Evolutionary conservation across 1,140 invertebrate species (phyloP).

Genomic region (Pararge aegeria): DNA sequence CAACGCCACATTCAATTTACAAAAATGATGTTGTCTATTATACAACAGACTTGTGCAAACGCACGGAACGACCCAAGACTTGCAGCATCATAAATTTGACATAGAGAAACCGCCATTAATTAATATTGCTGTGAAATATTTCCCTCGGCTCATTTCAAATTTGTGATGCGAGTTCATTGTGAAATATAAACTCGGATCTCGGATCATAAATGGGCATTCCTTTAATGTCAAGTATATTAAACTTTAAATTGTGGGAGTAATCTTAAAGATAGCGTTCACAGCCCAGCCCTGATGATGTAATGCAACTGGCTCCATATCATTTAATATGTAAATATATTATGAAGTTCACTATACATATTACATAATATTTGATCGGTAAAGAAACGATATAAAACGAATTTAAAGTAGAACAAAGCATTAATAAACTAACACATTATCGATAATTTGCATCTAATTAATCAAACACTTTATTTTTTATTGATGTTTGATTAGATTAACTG

Average conservation of each 20-base stretch:
- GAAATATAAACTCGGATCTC: constrained; percentile 16
- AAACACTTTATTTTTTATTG: not conserved
- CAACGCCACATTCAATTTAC: not conserved
- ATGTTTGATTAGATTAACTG: not conserved
- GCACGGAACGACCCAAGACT: constrained; percentile 8
- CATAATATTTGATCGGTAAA: not conserved
- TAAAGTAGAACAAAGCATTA: not conserved
- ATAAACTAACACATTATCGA: not conserved
- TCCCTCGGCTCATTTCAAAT: constrained; percentile 5
- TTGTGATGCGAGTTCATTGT: constrained; percentile 9
- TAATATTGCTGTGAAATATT: constrained; percentile 8
- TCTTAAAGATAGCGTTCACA: constrained; percentile 26
- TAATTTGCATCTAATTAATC: not conserved
- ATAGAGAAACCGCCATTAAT: constrained; percentile 13
- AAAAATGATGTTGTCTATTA: constrained; percentile 6
- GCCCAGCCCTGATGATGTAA: constrained; percentile 56
- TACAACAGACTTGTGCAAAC: constrained; percentile 7
- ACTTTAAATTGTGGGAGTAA: constrained; percentile 45
- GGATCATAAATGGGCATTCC: constrained; percentile 38
- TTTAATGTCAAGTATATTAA: constrained; percentile 45
- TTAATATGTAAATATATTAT: constrained; percentile 24
- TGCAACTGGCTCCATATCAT: constrained; percentile 30
- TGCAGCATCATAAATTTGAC: constrained; percentile 16
- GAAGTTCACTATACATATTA: constrained; percentile 8
- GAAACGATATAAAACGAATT: not conserved